Base-by-base conservation (phyloP, 2,797 vertebrate species). In the Etheostoma perlongum region DNA sequence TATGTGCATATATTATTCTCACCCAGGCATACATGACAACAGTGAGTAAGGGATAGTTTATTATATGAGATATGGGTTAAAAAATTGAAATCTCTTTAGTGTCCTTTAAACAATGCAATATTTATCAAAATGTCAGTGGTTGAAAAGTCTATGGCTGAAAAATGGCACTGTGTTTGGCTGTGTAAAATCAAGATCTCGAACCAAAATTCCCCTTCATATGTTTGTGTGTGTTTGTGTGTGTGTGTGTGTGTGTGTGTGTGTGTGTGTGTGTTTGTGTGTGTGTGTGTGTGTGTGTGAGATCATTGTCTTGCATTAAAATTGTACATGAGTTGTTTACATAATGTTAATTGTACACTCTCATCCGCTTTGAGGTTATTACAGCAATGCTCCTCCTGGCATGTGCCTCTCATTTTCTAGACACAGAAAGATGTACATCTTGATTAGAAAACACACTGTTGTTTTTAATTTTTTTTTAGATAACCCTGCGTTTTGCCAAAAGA, bases 401-500 rank as follows among this genome's bases (percentile, higher is more conserved):
- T 54, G 67, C 67, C 62, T 73, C 33, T 27, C 18, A 1, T 63
- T 88, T 72, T 74, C n/a, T 33, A 18, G 61, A 86, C 79, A 76
- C 62, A 72, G 49, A 81, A 15, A 84, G 64, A 86, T 78, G 61
- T 68, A 77, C 30, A 2, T 66, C 60, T 83, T 83, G 76, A 90
- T 90, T 73, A 85, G 70, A 48, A 74, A 57, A 60, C 13, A 82
- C 59, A 58, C 57, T 83, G 66, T 58, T 72, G 58, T 71, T 71
- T 55, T 82, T 55, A 77, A 72, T 65, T 78, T 46, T 83, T 46
- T 83, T 86, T 88, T 72, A 68, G 81, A 82, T 69, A 83, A 85
- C 67, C 58, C 76, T 67, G 53, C 49, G 7, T 67, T 72, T 57
- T 79, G 85, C 88, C 89, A 92, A 79, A 84, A 57, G 67, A 88